These are phyloP conservation scores for Carollia perspicillata DNA, from an alignment of 2,113 vertebrate species.

Conservation along the genomic window DNA sequence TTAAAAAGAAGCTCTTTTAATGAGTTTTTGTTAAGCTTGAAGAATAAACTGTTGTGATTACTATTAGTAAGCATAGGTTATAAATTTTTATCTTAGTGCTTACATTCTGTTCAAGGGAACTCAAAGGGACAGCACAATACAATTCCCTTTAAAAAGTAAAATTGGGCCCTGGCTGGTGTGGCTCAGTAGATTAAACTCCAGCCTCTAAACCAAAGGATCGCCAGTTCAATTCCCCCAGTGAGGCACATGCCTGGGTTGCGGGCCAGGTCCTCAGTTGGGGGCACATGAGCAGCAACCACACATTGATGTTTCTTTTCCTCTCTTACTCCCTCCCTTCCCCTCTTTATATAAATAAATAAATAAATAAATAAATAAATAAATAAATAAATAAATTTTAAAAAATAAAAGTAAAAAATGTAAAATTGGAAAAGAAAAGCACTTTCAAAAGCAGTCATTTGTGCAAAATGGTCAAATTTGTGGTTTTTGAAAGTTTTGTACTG, in stretches of 20 bases:
- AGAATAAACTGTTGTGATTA: slow-evolving; percentile 71
- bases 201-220: no score
- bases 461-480: not conserved
- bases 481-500: slow-evolving; percentile 8
- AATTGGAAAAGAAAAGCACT: not conserved
- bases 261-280: no score
- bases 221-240: no score
- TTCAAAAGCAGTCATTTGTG: slow-evolving; percentile 9
- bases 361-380: no score
- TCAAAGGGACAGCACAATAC: not conserved
- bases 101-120: not conserved
- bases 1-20: slow-evolving; percentile 65
- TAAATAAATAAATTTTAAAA: no score
- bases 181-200: no score
- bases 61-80: slow-evolving; percentile 35
- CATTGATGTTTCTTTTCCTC: no score
- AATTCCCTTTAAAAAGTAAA: slow-evolving; percentile 25
- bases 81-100: slow-evolving; percentile 63
- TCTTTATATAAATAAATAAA: no score
- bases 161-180: no score
- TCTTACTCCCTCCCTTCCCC: no score
- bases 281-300: no score
- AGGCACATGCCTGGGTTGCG: no score
- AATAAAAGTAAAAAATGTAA: not conserved
- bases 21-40: slow-evolving; percentile 58